These are phyloP conservation scores for Hymenochirus boettgeri DNA, from an alignment of 2,113 vertebrate species.

Conservation along the genomic window DNA sequence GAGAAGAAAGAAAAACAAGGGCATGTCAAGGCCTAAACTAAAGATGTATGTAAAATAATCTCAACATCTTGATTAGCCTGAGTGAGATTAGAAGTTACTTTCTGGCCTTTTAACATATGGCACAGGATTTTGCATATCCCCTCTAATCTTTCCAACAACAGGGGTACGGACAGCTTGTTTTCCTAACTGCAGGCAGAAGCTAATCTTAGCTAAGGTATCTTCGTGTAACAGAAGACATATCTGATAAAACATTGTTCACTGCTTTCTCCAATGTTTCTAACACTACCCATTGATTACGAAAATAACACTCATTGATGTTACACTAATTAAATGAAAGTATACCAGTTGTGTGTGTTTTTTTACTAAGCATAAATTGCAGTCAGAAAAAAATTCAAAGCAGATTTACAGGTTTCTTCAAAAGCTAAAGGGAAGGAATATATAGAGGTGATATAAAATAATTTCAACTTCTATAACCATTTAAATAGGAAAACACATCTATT, in stretches of 20 bases:
- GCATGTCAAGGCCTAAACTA: constrained; percentile 97
- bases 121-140: constrained; percentile 63
- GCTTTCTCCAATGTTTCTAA: constrained; percentile 47
- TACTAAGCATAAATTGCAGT: too few species aligned
- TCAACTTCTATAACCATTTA: too few species aligned
- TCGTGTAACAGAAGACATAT: constrained; percentile 49
- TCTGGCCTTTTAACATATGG: constrained; percentile 79
- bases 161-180: constrained; percentile 50
- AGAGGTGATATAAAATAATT: too few species aligned
- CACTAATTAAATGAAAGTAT: constrained; percentile 47
- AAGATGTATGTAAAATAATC: constrained; percentile 98
- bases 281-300: constrained; percentile 49
- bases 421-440: too few species aligned
- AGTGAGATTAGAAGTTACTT: constrained; percentile 83
- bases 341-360: constrained; percentile 46
- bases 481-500: too few species aligned
- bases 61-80: constrained; percentile 92
- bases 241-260: constrained; percentile 36
- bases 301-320: constrained; percentile 49
- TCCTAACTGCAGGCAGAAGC: constrained; percentile 55
- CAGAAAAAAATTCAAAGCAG: too few species aligned
- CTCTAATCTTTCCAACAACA: constrained; percentile 54
- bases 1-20: constrained; percentile 98
- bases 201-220: constrained; percentile 58
- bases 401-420: too few species aligned